Conservation (phyloP, 2,888 invertebrate genomes). For the Xanthorhoe designata region DNA sequence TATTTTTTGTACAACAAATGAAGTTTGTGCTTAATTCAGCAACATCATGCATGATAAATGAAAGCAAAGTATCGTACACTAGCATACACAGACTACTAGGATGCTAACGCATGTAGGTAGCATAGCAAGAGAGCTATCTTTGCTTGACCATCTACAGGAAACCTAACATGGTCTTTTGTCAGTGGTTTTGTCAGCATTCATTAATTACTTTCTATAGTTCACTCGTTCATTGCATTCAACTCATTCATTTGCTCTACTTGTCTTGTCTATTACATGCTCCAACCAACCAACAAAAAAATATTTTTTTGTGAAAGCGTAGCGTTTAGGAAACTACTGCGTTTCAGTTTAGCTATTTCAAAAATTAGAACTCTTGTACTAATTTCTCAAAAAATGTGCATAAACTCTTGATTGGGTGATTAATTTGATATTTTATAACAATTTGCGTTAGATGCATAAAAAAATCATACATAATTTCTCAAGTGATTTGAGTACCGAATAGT, state of each 20-base stretch:
- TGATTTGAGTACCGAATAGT: constrained; percentile 60
- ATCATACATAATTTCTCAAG: constrained; percentile 65
- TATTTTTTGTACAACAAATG: no score
- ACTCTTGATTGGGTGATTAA: constrained; percentile 79
- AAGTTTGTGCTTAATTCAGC: no score
- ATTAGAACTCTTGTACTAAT: constrained; percentile 53
- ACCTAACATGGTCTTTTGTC: neutral
- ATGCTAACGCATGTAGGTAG: no score
- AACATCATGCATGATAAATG: no score
- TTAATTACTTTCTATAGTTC: neutral
- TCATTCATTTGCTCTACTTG: constrained; percentile 13
- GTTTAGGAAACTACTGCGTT: constrained; percentile 74
- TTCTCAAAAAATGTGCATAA: constrained; percentile 80
- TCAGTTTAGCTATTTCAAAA: constrained; percentile 61
- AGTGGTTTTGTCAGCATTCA: neutral
- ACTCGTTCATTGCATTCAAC: constrained; percentile 1
- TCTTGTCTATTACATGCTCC: constrained; percentile 17
- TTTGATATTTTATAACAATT: constrained; percentile 53
- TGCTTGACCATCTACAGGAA: neutral
- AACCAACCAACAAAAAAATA: constrained; percentile 57
- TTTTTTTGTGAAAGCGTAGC: constrained; percentile 80
- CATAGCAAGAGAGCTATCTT: no score
- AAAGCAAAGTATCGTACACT: no score
- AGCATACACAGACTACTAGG: no score
- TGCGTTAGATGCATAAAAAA: constrained; percentile 49